A percentile compares a stretch with the other conserved stretches of the same genome.
Conservation (phyloP, 1,140 invertebrate species). For the Pachypeltis micranthus region DNA sequence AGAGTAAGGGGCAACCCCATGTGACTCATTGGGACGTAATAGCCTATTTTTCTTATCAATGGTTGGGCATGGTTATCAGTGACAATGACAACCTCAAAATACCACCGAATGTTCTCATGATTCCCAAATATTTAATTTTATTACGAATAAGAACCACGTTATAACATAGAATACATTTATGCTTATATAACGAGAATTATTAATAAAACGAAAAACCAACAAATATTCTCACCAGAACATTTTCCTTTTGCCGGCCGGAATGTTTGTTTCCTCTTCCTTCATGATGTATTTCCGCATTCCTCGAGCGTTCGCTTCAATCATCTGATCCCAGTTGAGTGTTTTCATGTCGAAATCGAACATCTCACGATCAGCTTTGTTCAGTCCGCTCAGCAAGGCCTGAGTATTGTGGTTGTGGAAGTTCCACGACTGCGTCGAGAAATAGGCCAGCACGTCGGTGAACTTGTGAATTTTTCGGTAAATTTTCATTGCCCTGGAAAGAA, state of each 20-base stretch:
- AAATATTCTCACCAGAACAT: slow-evolving; percentile 4
- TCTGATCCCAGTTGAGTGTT: slow-evolving; percentile 45
- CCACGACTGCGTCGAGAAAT: slow-evolving; percentile 58
- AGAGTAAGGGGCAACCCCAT: too few species aligned
- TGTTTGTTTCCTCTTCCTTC: slow-evolving; percentile 45
- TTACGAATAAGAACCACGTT: too few species aligned
- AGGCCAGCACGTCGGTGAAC: slow-evolving; percentile 56
- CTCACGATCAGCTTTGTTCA: slow-evolving; percentile 47
- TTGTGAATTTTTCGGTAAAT: slow-evolving; percentile 61
- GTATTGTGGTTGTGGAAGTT: slow-evolving; percentile 55
- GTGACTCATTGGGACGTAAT: too few species aligned
- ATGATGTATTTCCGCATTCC: slow-evolving; percentile 47
- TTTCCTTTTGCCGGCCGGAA: slow-evolving; percentile 39
- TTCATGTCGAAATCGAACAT: slow-evolving; percentile 57
- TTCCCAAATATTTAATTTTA: too few species aligned
- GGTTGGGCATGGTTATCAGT: too few species aligned
- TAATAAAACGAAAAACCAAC: too few species aligned
- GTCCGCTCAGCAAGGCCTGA: slow-evolving; percentile 42
- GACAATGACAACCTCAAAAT: too few species aligned
- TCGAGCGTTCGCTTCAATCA: slow-evolving; percentile 43
- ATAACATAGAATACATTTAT: too few species aligned
- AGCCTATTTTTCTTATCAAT: too few species aligned
- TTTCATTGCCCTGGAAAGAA: slow-evolving; percentile 54
- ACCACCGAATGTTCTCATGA: too few species aligned
- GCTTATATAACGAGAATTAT: too few species aligned